phyloP scores from a whole-genome alignment of 2,113 vertebrate genomes.

The Clinocottus analis region DNA sequence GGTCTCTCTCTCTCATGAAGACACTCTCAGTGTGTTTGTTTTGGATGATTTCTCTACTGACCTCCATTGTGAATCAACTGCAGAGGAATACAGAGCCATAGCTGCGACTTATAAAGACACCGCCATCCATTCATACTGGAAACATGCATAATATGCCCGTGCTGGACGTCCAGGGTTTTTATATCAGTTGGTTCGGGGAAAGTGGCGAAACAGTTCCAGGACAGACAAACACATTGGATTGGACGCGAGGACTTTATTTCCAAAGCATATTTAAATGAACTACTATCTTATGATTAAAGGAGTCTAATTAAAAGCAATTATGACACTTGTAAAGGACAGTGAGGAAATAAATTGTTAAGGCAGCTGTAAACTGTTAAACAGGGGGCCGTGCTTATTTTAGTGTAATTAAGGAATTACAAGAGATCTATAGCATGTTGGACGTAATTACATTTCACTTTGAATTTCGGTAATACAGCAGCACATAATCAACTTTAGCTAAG shows the following conservation, averaged over 20 bases:
- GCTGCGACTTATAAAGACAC: neutral
- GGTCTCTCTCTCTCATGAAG: neutral
- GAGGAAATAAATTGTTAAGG: conserved; percentile 3
- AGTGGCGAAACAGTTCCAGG: neutral
- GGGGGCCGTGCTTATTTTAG: neutral
- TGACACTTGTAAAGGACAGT: neutral
- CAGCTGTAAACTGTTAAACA: neutral
- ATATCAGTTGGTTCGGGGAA: neutral
- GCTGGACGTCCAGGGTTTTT: conserved; percentile 1
- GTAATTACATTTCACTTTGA: conserved; percentile 34
- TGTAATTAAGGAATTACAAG: conserved; percentile 29
- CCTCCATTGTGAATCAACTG: conserved; percentile 40
- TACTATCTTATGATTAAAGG: neutral
- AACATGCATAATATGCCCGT: conserved; percentile 8
- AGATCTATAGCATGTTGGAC: conserved; percentile 1
- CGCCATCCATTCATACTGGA: conserved; percentile 8
- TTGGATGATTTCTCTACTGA: conserved; percentile 43
- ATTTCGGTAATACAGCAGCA: neutral
- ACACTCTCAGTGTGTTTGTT: conserved; percentile 34
- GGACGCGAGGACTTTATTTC: conserved; percentile 2
- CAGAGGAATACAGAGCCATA: conserved; percentile 16
- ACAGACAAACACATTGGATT: neutral
- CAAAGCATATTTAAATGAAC: conserved; percentile 1
- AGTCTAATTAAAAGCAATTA: neutral
- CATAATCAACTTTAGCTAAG: conserved; percentile 28